Evolutionary conservation across 2,113 vertebrate species (phyloP).

Genomic region (Chlorodrepanis virens): DNA sequence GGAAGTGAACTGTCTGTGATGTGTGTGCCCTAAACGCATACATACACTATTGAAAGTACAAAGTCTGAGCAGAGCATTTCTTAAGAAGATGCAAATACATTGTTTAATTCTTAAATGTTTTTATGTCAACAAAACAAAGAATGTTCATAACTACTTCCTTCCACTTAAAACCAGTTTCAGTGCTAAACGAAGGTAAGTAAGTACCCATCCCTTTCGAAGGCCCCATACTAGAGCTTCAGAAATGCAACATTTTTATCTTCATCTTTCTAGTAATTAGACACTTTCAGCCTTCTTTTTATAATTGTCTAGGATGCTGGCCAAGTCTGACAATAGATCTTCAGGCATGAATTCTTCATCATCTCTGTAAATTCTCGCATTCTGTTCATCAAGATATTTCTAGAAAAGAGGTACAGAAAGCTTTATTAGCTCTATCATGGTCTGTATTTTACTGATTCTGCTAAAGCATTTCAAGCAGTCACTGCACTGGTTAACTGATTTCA

Average conservation of each 20-base stretch:
- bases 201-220: background rate
- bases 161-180: background rate
- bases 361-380: conserved; percentile 61
- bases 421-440: background rate
- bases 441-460: background rate
- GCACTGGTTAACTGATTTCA: background rate
- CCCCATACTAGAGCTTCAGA: background rate
- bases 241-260: background rate
- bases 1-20: background rate
- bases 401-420: conserved; percentile 1
- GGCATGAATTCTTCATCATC: conserved; percentile 68
- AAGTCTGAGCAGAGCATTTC: background rate
- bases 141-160: background rate
- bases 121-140: background rate
- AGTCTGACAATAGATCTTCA: conserved; percentile 64
- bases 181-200: background rate
- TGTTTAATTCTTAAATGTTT: background rate
- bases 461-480: background rate
- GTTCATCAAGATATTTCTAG: conserved; percentile 76
- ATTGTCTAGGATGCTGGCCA: conserved; percentile 55
- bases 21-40: background rate
- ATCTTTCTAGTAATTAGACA: background rate
- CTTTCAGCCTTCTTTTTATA: conserved; percentile 69
- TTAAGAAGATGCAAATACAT: background rate
- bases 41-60: background rate